Percentiles rank a stretch among this genome's conserved stretches.
These are phyloP conservation scores for Chionis minor DNA, from an alignment of 2,113 vertebrate species.

Conservation along the genomic window DNA sequence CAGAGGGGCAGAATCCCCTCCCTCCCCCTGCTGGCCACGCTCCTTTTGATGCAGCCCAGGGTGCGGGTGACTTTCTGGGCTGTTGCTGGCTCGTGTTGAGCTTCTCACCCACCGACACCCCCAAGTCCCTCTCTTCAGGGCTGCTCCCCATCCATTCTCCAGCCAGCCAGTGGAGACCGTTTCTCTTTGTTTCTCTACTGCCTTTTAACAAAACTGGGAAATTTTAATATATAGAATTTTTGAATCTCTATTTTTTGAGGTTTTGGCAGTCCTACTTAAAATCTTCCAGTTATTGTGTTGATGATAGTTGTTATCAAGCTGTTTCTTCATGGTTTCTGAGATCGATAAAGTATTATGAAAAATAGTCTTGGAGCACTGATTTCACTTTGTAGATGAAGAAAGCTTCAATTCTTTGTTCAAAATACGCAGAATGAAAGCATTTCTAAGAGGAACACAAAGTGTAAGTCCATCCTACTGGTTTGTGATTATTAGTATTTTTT, in stretches of 20 bases:
- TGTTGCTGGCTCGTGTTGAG: no score
- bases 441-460: not conserved
- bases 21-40: no score
- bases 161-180: no score
- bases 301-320: not conserved
- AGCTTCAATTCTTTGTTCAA: not conserved
- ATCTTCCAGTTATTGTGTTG: not conserved
- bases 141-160: no score
- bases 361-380: not conserved
- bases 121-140: no score
- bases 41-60: no score
- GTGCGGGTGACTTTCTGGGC: no score
- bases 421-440: not conserved
- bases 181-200: not conserved
- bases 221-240: not conserved
- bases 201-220: not conserved
- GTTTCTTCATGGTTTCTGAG: not conserved
- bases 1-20: no score
- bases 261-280: not conserved
- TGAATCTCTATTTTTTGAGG: not conserved
- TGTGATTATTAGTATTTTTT: not conserved
- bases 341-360: not conserved
- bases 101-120: no score
- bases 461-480: not conserved
- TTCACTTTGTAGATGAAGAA: not conserved